Conservation (phyloP, 2,888 invertebrate species). For the Macrosiphum euphorbiae region DNA sequence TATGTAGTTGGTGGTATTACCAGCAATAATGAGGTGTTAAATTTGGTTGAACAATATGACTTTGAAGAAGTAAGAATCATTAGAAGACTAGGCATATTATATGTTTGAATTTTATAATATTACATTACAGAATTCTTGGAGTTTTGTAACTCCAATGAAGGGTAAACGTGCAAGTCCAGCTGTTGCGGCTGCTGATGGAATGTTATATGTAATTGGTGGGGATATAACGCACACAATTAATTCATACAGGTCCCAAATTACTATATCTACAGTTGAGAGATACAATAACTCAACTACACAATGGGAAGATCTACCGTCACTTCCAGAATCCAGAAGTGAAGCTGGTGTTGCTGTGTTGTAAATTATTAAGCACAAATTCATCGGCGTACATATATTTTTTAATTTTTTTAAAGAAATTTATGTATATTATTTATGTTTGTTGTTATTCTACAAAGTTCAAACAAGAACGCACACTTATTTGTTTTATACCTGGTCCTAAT, state of each 20-base stretch:
- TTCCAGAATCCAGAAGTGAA: constrained; percentile 88
- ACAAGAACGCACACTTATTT: constrained; percentile 49
- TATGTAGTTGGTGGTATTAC: constrained; percentile 93
- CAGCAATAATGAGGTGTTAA: constrained; percentile 82
- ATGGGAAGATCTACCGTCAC: constrained; percentile 84
- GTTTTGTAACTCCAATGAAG: constrained; percentile 80
- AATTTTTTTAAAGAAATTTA: constrained; percentile 24
- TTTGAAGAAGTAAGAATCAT: constrained; percentile 78
- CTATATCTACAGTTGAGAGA: constrained; percentile 86
- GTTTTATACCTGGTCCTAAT: constrained; percentile 39
- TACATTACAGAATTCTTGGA: constrained; percentile 80
- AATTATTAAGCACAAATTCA: constrained; percentile 67
- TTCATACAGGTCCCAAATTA: constrained; percentile 88
- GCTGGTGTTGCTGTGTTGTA: constrained; percentile 85
- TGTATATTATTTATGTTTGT: constrained; percentile 25
- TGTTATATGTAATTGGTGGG: constrained; percentile 87
- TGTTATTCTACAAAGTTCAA: constrained; percentile 33
- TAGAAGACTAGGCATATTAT: neutral
- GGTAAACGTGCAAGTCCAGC: constrained; percentile 86
- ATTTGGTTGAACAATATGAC: constrained; percentile 86
- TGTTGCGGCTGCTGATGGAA: constrained; percentile 86
- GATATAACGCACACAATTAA: constrained; percentile 84
- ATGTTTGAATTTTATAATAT: constrained; percentile 38
- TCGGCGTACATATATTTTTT: constrained; percentile 24
- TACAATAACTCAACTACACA: constrained; percentile 83